phyloP scores from a whole-genome alignment of 64 coral and sea anemone species.

The Montipora foliosa region DNA sequence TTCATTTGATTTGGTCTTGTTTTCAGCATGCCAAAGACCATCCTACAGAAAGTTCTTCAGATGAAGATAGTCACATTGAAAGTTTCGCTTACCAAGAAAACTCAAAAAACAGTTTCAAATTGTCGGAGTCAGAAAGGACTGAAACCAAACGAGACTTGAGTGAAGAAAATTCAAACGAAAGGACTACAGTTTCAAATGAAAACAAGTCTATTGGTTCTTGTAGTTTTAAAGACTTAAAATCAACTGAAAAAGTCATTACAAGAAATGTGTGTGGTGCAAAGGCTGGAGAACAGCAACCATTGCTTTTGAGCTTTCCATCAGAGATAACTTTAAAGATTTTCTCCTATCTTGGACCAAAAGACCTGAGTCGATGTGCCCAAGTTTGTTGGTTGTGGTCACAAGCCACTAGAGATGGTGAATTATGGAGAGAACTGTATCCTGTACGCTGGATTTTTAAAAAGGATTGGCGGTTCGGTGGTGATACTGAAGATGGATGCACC shows the following conservation, averaged over 20 bases:
- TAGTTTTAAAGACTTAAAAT: background rate
- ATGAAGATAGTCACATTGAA: background rate
- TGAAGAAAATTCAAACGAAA: constrained; percentile 18
- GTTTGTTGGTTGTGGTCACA: constrained; percentile 86
- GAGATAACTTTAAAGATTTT: constrained; percentile 94
- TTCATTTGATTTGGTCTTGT: background rate
- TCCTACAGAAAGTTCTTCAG: background rate
- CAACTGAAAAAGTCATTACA: background rate
- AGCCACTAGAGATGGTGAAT: constrained; percentile 75
- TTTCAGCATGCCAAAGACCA: background rate
- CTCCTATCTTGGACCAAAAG: constrained; percentile 88
- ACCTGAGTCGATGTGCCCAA: constrained; percentile 82
- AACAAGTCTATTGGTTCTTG: background rate
- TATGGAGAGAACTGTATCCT: constrained; percentile 92
- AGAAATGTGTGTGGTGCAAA: background rate
- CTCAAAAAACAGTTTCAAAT: background rate
- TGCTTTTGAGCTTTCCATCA: constrained; percentile 65
- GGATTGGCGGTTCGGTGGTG: constrained; percentile 86
- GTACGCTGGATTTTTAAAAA: constrained; percentile 92
- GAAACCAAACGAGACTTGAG: background rate
- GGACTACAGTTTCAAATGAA: background rate
- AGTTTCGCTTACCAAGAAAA: background rate
- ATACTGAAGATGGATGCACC: constrained; percentile 65
- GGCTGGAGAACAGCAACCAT: background rate
- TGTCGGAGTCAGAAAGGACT: background rate